Evolutionary conservation across 2,888 invertebrate genomes (phyloP).

Genomic region (Cheiracanthium punctorium): DNA sequence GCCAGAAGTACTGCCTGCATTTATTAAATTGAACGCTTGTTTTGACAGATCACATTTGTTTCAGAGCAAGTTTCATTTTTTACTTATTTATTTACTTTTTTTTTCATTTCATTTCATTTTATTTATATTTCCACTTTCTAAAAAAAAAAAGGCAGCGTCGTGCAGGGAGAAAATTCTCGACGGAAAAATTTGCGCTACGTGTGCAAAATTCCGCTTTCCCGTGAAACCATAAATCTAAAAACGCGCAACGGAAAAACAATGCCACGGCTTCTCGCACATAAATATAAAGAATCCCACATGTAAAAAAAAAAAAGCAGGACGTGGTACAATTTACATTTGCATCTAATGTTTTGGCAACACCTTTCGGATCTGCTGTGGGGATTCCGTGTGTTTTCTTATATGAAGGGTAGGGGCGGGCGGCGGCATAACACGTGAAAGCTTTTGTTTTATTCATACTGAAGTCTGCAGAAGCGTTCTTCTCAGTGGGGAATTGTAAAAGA

Average conservation of each 20-base stretch:
- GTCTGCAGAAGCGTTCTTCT: neutral
- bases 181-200: neutral
- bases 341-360: conserved; percentile 44
- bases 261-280: neutral
- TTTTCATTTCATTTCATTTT: too few relatives aligned
- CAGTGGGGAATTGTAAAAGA: neutral
- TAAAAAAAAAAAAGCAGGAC: conserved; percentile 3
- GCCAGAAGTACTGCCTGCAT: neutral
- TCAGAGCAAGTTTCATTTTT: too few relatives aligned
- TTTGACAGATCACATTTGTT: neutral
- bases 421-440: neutral
- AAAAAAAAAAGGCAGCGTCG: neutral
- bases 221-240: conserved; percentile 1
- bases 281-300: neutral
- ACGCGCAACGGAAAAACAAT: neutral
- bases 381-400: neutral
- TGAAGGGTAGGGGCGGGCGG: neutral
- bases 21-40: neutral
- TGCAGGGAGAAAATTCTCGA: neutral
- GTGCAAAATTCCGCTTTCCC: neutral
- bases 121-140: too few relatives aligned
- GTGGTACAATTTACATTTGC: conserved; percentile 35
- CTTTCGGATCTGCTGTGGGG: neutral
- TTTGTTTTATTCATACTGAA: conserved; percentile 2
- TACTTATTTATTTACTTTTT: too few relatives aligned